Percentiles rank a stretch among this genome's conserved stretches.
Evolutionary conservation across 2,888 invertebrate species (phyloP).

Genomic region (Psylliodes chrysocephalus): DNA sequence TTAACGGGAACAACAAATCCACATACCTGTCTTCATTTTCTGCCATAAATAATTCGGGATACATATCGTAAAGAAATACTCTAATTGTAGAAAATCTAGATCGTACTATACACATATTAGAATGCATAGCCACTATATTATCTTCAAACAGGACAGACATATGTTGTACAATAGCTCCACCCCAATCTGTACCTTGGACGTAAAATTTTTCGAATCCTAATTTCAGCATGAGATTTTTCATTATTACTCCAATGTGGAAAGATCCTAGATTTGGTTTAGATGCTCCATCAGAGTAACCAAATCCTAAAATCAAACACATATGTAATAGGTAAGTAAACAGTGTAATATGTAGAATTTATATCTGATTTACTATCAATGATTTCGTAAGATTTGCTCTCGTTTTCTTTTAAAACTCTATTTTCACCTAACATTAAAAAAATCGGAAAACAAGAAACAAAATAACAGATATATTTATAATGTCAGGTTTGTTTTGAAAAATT

Average conservation of each 20-base stretch:
- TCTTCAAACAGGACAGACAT: conserved; percentile 74
- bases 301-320: conserved; percentile 63
- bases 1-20: conserved; percentile 67
- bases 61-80: conserved; percentile 32
- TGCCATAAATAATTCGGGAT: conserved; percentile 62
- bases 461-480: too few relatives aligned
- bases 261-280: conserved; percentile 71
- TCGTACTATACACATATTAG: conserved; percentile 65
- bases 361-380: too few relatives aligned
- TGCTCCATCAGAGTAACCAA: conserved; percentile 64
- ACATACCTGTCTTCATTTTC: conserved; percentile 59
- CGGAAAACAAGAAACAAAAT: too few relatives aligned
- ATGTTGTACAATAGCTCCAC: conserved; percentile 70
- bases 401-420: too few relatives aligned
- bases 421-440: too few relatives aligned
- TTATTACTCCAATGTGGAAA: conserved; percentile 68
- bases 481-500: too few relatives aligned
- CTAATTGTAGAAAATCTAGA: conserved; percentile 31
- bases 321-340: too few relatives aligned
- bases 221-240: conserved; percentile 76
- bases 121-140: conserved; percentile 68
- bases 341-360: too few relatives aligned
- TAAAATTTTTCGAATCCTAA: conserved; percentile 75
- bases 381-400: too few relatives aligned
- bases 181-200: conserved; percentile 87